These are phyloP conservation scores for Zosterops japonicus DNA, from an alignment of 2,113 vertebrate species.

Conservation along the genomic window DNA sequence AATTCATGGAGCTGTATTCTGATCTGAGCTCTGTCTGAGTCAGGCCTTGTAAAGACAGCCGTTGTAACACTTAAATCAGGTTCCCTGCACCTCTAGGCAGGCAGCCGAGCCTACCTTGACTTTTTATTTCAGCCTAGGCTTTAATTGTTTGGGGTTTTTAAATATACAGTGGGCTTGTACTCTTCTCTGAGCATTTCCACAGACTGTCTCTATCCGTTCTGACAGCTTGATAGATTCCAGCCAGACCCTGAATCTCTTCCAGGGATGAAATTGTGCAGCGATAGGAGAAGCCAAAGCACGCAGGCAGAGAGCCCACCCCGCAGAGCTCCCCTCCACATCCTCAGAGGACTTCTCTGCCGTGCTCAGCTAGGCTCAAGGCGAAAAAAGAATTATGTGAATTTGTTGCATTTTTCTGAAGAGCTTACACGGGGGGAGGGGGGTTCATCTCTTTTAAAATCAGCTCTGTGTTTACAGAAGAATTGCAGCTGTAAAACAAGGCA, in stretches of 20 bases:
- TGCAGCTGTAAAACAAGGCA: background rate
- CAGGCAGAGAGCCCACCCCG: background rate
- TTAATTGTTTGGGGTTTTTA: background rate
- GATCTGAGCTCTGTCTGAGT: background rate
- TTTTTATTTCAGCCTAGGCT: background rate
- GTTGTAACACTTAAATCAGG: background rate
- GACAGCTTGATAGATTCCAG: background rate
- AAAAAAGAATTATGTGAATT: background rate
- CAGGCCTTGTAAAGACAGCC: background rate
- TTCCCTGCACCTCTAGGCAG: background rate
- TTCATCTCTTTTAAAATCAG: background rate
- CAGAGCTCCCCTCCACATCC: background rate
- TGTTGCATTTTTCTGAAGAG: background rate
- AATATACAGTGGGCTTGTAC: background rate
- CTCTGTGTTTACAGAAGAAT: background rate
- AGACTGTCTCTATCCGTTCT: background rate
- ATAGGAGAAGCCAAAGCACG: background rate
- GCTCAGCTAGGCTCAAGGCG: background rate
- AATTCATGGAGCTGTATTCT: background rate
- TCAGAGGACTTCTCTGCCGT: background rate
- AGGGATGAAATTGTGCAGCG: background rate
- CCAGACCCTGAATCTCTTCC: background rate
- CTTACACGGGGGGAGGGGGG: rapidly evolving
- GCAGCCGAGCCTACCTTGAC: background rate
- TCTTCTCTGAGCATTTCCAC: background rate